phyloP scores from a whole-genome alignment of 2,797 vertebrate species.

The Enteromius radiatus region DNA sequence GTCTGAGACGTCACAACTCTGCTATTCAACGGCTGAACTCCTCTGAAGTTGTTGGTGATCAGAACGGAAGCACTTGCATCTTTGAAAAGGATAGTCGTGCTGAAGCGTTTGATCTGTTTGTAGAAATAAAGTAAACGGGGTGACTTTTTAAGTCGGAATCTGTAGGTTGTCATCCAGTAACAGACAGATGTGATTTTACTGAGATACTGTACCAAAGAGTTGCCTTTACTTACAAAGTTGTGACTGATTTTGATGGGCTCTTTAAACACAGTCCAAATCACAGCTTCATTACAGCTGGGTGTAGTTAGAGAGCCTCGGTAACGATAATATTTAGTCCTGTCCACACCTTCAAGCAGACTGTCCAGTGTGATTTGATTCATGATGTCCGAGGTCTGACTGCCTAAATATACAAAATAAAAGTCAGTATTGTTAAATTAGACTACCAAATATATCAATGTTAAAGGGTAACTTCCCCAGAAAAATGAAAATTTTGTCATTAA shows the following conservation, averaged over 20 bases:
- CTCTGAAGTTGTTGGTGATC: conserved; percentile 47
- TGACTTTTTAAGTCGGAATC: neutral
- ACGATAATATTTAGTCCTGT: conserved; percentile 69
- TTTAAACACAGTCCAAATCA: conserved; percentile 79
- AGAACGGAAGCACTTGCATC: accelerated
- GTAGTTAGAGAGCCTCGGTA: conserved; percentile 79
- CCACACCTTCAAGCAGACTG: conserved; percentile 69
- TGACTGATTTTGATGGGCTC: conserved; percentile 70
- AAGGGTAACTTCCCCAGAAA: neutral
- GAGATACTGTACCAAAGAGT: neutral
- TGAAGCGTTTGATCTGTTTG: conserved; percentile 73
- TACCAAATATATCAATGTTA: neutral
- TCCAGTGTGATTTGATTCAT: conserved; percentile 43
- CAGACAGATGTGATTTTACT: neutral
- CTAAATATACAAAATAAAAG: conserved; percentile 27
- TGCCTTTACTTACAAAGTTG: conserved; percentile 65
- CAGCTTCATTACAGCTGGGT: conserved; percentile 73
- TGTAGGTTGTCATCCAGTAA: neutral
- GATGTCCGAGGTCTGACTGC: neutral
- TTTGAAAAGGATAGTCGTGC: conserved; percentile 27
- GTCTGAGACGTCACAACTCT: conserved; percentile 24
- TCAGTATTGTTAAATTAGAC: neutral
- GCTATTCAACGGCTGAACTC: conserved; percentile 28
- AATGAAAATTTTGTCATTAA: too few relatives aligned
- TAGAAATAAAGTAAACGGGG: neutral